phyloP scores from a whole-genome alignment of 2,113 vertebrate species.

The Perccottus glenii region DNA sequence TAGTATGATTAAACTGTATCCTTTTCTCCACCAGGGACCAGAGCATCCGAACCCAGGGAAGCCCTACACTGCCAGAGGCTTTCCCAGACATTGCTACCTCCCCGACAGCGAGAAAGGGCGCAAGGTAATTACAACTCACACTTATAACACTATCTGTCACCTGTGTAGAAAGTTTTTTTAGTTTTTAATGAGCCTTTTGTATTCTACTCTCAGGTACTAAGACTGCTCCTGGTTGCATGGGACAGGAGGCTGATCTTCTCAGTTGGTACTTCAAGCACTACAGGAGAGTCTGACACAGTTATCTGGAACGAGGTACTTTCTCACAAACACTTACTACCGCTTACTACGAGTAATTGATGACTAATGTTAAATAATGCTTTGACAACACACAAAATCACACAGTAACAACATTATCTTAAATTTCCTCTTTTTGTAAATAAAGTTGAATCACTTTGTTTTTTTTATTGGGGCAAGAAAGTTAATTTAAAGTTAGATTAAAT shows the following conservation, averaged over 20 bases:
- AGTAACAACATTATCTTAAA: no score
- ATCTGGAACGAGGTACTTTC: conserved; percentile 88
- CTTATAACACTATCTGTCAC: neutral
- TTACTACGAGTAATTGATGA: no score
- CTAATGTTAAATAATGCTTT: no score
- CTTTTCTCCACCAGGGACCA: conserved; percentile 79
- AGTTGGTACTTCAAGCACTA: conserved; percentile 93
- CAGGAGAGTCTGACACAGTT: conserved; percentile 93
- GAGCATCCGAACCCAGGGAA: conserved; percentile 93
- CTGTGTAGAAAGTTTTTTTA: neutral
- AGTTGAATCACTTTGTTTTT: no score
- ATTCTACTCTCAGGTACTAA: conserved; percentile 81
- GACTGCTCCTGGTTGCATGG: conserved; percentile 91
- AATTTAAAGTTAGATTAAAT: no score
- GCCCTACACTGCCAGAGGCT: conserved; percentile 92
- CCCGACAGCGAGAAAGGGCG: conserved; percentile 94
- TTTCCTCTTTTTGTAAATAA: no score
- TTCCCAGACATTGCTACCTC: conserved; percentile 95
- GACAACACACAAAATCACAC: no score
- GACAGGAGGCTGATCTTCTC: conserved; percentile 93
- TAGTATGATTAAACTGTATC: neutral
- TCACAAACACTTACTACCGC: no score
- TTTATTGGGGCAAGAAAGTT: no score
- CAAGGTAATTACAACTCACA: conserved; percentile 78
- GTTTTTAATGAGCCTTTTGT: neutral